Base-by-base conservation (phyloP, 2,888 invertebrate species). In the Cancer borealis region DNA sequence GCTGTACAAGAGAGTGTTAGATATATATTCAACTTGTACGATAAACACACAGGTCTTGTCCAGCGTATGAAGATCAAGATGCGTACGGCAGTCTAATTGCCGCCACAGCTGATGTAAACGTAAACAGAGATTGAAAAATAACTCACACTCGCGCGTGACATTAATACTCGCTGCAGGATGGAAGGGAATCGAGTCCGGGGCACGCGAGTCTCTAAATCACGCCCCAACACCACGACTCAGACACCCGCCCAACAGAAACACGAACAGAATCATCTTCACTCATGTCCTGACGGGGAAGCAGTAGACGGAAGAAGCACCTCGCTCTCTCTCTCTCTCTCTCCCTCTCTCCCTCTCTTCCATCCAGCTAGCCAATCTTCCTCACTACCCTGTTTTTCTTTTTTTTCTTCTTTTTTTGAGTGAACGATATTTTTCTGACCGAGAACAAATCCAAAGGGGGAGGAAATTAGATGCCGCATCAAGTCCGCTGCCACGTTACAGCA, bases 371-470 rank as follows among this genome's bases (percentile, higher is more conserved):
- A 93, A 93, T 93, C 93, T 88, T 93, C 93, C 39, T 91, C 93
- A 89, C 92, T 39, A 39, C 45, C 45, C 84, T 84, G 79, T 60
- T 91, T 91, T 90, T 88, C n/a, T 26, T 89, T 73, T 90, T 84
- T 92, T 93, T 92, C 26, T 93, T 93, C 60, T 89, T 47, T 90
- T 84, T 93, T 93, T 88, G 73, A 46, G 88, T 94, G 94, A 92
- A 87, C 94, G 92, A 94, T 94, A 93, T 94, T 94, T 94, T 94
- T 94, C 92, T 92, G 94, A 90, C 90, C 90, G 92, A 94, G 94
- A 94, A 94, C 94, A 94, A 94, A 94, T 94, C 94, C 94, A 94
- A 94, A 94, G 92, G 94, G 94, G 92, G 94, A 94, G 94, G 94
- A 94, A 94, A 94, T 94, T 94, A 94, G 94, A 92, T 94, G 94